phyloP scores from a whole-genome alignment of 2,113 vertebrate genomes.

The Setophaga kirtlandii region DNA sequence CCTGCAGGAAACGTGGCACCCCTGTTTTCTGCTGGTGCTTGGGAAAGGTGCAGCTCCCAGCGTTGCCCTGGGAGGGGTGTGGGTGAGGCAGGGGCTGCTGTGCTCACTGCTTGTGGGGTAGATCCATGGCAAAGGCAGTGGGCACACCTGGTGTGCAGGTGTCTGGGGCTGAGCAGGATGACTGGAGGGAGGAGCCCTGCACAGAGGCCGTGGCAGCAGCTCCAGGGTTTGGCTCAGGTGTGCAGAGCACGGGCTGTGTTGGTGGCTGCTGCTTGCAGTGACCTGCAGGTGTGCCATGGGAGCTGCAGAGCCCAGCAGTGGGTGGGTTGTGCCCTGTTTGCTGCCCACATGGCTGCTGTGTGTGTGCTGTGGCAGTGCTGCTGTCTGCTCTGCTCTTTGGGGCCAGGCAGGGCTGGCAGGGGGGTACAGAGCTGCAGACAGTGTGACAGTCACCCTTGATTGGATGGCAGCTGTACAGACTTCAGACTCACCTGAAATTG shows the following conservation, averaged over 20 bases:
- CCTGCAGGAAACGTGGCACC: neutral
- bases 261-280: neutral
- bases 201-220: rapidly evolving
- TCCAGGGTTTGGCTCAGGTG: neutral
- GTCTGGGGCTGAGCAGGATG: neutral
- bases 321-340: neutral
- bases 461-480: neutral
- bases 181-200: neutral
- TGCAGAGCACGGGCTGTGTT: neutral
- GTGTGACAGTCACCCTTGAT: neutral
- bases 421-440: no score
- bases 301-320: rapidly evolving
- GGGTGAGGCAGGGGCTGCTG: neutral
- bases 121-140: rapidly evolving
- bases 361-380: neutral
- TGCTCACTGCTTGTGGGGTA: neutral
- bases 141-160: neutral
- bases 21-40: neutral
- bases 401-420: neutral
- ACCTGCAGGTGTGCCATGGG: rapidly evolving
- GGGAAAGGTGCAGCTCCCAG: neutral
- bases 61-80: rapidly evolving
- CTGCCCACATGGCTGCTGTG: neutral
- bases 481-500: neutral
- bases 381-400: neutral